Base-by-base conservation (phyloP, 1,140 invertebrate species). In the Panagrolaimus sp. region DNA sequence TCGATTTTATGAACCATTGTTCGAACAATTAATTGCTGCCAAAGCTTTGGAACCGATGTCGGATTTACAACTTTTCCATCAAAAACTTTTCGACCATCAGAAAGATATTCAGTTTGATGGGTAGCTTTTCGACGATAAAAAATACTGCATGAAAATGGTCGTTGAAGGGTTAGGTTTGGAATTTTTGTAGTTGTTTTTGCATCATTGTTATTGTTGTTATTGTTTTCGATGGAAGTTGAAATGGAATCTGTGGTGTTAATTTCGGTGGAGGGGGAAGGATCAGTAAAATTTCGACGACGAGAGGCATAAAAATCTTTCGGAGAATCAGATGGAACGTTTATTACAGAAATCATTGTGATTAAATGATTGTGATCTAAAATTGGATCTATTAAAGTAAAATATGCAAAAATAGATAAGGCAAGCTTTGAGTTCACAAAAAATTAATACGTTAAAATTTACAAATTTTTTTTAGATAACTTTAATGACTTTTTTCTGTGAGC, bases 11-110 rank as follows among this genome's bases (percentile, higher is more conserved):
- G 48, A 14, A 52, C 48, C 17, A 52, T 21, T 24, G 48, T 52
- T 24, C 48, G 17, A n/a, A 52, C 48, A 15, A 52, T 52, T 7
- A 52, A 24, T 52, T 52, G 48, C 26, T 52, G 48, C 48, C 48
- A 52, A n/a, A 52, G 17, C 48, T 52, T 52, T 15, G 26, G 7
- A 24, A 24, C n/a, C 17, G n/a, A 21, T 24, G 26, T 24, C 17
- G 26, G n/a, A 52, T 52, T 24, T n/a, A 52, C 48, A 14, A 52
- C 48, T 7, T 52, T n/a, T 52, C 48, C 48, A 52, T 52, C 48
- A 15, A 52, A 52, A 9, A 52, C 26, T 52, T 52, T 52, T 52
- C 48, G 48, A 52, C 48, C 48, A 52, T 52, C 48, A 52, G 48
- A 52, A 8, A 52, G 26, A 24, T 52, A 52, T 21, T 24, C 26